phyloP scores from a whole-genome alignment of 2,888 invertebrate genomes.

The Trilocha varians region DNA sequence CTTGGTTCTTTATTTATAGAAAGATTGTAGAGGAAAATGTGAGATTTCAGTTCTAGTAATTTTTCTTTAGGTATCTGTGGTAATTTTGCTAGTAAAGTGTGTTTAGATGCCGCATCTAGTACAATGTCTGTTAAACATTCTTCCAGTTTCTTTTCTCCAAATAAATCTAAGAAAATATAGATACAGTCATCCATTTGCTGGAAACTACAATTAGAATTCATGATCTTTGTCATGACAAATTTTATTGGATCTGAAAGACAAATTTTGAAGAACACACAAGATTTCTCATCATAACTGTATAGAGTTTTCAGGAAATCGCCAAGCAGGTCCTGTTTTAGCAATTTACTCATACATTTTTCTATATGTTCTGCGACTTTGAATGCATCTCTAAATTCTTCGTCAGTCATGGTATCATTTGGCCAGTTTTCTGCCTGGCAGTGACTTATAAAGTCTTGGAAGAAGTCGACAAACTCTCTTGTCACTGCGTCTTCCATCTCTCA shows the following conservation, averaged over 20 bases:
- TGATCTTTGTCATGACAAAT: constrained; percentile 49
- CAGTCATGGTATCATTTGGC: constrained; percentile 49
- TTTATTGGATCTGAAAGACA: constrained; percentile 51
- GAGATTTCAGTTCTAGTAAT: constrained; percentile 41
- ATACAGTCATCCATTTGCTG: constrained; percentile 39
- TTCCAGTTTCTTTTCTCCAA: constrained; percentile 41
- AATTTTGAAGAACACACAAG: constrained; percentile 29
- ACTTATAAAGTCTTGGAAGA: constrained; percentile 67
- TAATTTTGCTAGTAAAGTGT: constrained; percentile 40
- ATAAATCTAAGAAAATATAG: constrained; percentile 41
- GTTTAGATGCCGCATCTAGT: constrained; percentile 51
- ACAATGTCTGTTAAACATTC: constrained; percentile 44
- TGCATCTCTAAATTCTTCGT: constrained; percentile 62
- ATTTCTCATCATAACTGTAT: constrained; percentile 24
- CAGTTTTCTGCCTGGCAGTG: constrained; percentile 63
- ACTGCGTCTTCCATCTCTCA: constrained; percentile 47
- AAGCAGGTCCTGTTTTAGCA: constrained; percentile 51
- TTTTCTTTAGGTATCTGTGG: constrained; percentile 33
- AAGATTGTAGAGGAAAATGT: constrained; percentile 36
- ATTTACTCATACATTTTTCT: constrained; percentile 62
- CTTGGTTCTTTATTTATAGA: constrained; percentile 21
- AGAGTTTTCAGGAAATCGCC: constrained; percentile 49
- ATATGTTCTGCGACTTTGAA: constrained; percentile 70
- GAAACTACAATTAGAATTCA: constrained; percentile 39
- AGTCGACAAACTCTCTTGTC: constrained; percentile 58